These are phyloP conservation scores for Lepisosteus osseus DNA, from an alignment of 2,113 vertebrate genomes.

Conservation along the genomic window DNA sequence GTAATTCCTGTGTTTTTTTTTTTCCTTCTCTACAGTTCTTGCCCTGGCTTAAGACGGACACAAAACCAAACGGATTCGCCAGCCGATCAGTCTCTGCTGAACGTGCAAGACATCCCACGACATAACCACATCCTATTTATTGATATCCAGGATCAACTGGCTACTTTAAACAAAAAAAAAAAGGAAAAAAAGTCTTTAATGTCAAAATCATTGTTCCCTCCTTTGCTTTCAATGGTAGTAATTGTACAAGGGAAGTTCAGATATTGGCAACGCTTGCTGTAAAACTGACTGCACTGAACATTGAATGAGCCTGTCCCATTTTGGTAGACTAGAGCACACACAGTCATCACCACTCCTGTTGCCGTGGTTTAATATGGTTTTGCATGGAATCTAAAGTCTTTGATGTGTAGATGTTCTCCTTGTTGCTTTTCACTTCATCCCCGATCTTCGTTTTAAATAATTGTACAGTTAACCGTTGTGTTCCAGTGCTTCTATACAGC, in stretches of 20 bases:
- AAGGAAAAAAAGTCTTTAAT: slow-evolving; percentile 29
- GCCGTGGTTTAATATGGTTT: background rate
- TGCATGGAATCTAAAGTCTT: background rate
- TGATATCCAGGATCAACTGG: slow-evolving; percentile 66
- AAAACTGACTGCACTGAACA: slow-evolving; percentile 42
- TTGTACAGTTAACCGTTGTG: background rate
- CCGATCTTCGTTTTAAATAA: background rate
- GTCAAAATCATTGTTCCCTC: slow-evolving; percentile 25
- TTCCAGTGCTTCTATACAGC: background rate
- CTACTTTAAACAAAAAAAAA: slow-evolving; percentile 49
- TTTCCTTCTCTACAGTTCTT: slow-evolving; percentile 60
- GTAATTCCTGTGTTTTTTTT: background rate
- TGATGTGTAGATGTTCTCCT: background rate
- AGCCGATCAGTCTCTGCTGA: slow-evolving; percentile 25
- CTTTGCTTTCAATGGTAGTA: background rate
- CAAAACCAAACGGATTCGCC: background rate
- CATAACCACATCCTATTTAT: slow-evolving; percentile 68
- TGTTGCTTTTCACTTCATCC: background rate
- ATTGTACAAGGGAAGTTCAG: slow-evolving; percentile 38
- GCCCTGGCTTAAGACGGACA: slow-evolving; percentile 64
- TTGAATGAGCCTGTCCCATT: background rate
- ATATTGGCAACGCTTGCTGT: slow-evolving; percentile 43
- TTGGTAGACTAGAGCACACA: background rate
- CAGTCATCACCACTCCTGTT: too few relatives aligned
- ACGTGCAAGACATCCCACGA: slow-evolving; percentile 32